These are phyloP conservation scores for Hydrochoerus hydrochaeris DNA, from an alignment of 2,113 vertebrate genomes.

Conservation along the genomic window DNA sequence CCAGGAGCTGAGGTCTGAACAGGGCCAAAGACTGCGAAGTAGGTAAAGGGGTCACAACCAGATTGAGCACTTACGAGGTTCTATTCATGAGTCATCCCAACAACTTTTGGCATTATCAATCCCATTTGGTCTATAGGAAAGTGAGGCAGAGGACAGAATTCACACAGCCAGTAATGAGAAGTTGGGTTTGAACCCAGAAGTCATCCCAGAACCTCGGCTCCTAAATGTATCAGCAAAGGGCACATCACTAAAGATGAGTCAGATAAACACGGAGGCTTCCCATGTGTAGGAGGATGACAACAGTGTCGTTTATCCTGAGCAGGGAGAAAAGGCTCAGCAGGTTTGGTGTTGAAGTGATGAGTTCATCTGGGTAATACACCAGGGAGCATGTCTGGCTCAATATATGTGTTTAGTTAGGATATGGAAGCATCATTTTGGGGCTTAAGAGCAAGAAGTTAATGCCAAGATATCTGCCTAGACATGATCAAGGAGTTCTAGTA, in stretches of 20 bases:
- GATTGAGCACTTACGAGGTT: neutral
- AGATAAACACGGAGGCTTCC: neutral
- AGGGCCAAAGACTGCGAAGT: neutral
- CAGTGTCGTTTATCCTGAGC: neutral
- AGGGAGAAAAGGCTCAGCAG: neutral
- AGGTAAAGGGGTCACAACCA: neutral
- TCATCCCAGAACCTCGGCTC: neutral
- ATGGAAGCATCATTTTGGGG: neutral
- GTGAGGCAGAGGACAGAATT: neutral
- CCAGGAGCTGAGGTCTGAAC: neutral
- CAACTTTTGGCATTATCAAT: neutral
- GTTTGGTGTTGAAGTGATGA: slow-evolving; percentile 25
- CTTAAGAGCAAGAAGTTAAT: neutral
- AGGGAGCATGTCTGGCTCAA: neutral
- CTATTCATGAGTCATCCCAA: neutral
- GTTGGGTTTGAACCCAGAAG: slow-evolving; percentile 14
- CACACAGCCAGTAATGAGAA: neutral
- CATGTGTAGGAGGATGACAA: neutral
- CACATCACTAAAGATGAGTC: neutral
- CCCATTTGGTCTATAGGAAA: slow-evolving; percentile 21
- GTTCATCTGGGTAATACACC: neutral
- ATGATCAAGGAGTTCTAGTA: neutral
- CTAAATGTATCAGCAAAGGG: neutral
- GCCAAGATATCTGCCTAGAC: neutral
- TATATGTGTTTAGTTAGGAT: neutral